Evolutionary conservation across 1,140 invertebrate genomes (phyloP).

Genomic region (Brachionus sp.): DNA sequence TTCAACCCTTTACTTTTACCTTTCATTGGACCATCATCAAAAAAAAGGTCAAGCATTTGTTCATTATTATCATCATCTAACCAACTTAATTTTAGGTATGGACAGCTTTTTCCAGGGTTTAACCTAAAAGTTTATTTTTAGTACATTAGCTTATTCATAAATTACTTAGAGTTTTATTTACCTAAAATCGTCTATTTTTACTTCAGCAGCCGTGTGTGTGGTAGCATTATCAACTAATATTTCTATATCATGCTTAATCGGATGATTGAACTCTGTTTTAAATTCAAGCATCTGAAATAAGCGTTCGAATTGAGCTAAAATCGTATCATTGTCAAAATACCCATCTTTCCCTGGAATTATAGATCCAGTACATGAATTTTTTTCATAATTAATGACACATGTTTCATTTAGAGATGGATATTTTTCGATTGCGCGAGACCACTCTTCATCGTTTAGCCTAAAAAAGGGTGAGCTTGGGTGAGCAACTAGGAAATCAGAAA

Average conservation of each 20-base stretch:
- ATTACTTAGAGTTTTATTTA: background rate
- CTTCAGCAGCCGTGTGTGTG: background rate
- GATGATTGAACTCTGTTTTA: background rate
- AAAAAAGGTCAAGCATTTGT: background rate
- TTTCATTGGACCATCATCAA: background rate
- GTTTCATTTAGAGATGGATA: background rate
- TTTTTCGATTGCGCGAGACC: background rate
- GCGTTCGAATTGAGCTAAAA: background rate
- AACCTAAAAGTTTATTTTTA: background rate
- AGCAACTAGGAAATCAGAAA: background rate
- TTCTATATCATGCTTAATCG: background rate
- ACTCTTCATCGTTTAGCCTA: background rate
- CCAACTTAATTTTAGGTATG: background rate
- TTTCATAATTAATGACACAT: background rate
- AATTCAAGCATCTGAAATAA: constrained; percentile 1
- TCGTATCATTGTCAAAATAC: background rate
- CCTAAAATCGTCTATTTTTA: constrained; percentile 8
- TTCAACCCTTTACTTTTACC: background rate
- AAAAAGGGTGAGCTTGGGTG: background rate
- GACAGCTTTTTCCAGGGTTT: background rate
- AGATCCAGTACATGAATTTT: constrained; percentile 3
- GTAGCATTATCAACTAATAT: background rate
- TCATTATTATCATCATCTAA: background rate
- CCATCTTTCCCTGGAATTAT: constrained; percentile 6
- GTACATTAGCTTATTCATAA: background rate